Conservation (phyloP, 2,797 vertebrate genomes). For the Acrocephalus scirpaceus region DNA sequence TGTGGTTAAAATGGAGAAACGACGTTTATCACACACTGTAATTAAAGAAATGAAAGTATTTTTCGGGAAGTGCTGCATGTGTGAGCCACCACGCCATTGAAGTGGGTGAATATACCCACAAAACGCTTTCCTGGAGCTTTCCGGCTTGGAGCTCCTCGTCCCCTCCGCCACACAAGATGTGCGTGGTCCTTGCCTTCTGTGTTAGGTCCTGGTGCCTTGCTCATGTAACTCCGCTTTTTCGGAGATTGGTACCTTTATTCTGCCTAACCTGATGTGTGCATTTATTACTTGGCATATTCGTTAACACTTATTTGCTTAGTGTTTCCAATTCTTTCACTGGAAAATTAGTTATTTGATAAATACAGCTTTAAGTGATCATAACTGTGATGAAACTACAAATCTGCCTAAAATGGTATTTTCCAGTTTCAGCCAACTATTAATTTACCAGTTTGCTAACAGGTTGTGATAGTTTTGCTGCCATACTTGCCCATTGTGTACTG, state of each 20-base stretch:
- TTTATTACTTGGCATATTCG: neutral
- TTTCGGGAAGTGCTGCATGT: fast-evolving
- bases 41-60: neutral
- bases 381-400: neutral
- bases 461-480: neutral
- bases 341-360: neutral
- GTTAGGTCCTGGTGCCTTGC: neutral
- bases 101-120: fast-evolving
- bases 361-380: neutral
- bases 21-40: fast-evolving
- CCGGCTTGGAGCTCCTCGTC: neutral
- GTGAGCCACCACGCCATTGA: fast-evolving
- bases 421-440: neutral
- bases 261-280: fast-evolving
- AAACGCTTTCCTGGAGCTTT: neutral
- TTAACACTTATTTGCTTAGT: neutral
- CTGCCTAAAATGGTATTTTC: neutral
- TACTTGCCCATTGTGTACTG: neutral
- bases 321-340: neutral
- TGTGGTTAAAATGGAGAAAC: neutral
- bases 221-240: neutral
- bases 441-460: neutral
- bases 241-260: neutral
- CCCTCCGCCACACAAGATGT: neutral
- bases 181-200: neutral